phyloP scores from a whole-genome alignment of 2,888 invertebrate genomes.

The Hermaeophaga mercurialis region DNA sequence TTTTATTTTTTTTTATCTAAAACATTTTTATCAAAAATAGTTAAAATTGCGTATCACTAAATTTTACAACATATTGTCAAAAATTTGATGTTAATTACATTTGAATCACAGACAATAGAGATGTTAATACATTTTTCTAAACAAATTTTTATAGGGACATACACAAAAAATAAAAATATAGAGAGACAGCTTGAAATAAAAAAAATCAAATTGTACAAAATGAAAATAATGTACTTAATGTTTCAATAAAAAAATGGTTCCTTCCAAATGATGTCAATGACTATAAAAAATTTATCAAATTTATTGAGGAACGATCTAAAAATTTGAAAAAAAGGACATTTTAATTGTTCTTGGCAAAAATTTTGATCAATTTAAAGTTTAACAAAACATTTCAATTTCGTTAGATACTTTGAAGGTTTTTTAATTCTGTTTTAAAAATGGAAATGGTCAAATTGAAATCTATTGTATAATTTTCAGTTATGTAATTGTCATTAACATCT shows the following conservation, averaged over 20 bases:
- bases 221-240: background rate
- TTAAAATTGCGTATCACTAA: constrained; percentile 37
- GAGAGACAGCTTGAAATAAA: constrained; percentile 29
- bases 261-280: background rate
- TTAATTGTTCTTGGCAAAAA: too few relatives aligned
- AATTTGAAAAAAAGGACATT: too few relatives aligned
- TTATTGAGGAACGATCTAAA: too few relatives aligned
- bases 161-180: constrained; percentile 31
- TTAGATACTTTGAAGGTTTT: too few relatives aligned
- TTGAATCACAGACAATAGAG: constrained; percentile 49
- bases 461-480: too few relatives aligned
- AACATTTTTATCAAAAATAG: constrained; percentile 40
- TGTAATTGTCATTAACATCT: constrained; percentile 7
- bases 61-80: constrained; percentile 36
- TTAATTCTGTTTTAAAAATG: too few relatives aligned
- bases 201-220: constrained; percentile 18
- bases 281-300: too few relatives aligned
- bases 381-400: too few relatives aligned
- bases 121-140: constrained; percentile 39
- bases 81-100: constrained; percentile 39
- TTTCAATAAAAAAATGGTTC: background rate
- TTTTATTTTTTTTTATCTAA: constrained; percentile 8
- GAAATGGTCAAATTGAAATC: too few relatives aligned
- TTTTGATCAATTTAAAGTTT: too few relatives aligned
- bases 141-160: constrained; percentile 19